Conservation (phyloP, 2,113 vertebrate genomes). For the Gobio gobio region DNA sequence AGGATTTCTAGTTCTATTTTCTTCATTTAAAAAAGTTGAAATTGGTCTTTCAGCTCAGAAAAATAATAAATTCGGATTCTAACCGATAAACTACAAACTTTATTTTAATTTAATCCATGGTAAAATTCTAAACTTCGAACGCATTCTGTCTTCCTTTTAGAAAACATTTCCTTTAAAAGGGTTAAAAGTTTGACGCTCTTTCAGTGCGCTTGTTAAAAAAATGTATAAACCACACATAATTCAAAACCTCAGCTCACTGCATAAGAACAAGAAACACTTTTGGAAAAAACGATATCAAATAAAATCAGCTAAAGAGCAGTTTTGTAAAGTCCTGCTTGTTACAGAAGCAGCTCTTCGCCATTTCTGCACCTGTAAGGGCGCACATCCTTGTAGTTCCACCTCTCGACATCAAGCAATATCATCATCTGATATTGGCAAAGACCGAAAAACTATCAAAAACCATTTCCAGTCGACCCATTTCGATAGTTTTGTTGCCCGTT, state of each 20-base stretch:
- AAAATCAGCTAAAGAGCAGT: constrained; percentile 33
- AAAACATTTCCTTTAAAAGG: neutral
- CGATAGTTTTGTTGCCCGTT: constrained; percentile 2
- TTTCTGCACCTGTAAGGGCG: constrained; percentile 77
- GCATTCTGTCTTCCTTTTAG: neutral
- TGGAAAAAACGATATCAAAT: neutral
- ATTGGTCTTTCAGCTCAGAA: neutral
- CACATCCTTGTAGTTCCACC: constrained; percentile 62
- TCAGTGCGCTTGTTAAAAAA: neutral
- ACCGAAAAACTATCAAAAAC: constrained; percentile 56
- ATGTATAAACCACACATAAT: neutral
- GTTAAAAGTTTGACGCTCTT: constrained; percentile 37
- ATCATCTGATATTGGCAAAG: constrained; percentile 60
- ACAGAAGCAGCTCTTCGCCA: constrained; percentile 64
- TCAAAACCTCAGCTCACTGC: constrained; percentile 20
- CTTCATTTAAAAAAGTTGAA: neutral
- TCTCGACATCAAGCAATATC: constrained; percentile 45
- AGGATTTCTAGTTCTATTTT: neutral
- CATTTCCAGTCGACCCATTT: constrained; percentile 59
- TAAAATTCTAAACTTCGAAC: neutral
- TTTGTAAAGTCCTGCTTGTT: constrained; percentile 67
- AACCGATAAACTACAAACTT: neutral
- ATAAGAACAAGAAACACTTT: constrained; percentile 31
- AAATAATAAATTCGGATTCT: neutral
- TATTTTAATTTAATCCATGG: neutral